Evolutionary conservation across 2,113 vertebrate species (phyloP), one percentile per base, ranked within the genome.

Genomic region (Hassar affinis): DNA sequence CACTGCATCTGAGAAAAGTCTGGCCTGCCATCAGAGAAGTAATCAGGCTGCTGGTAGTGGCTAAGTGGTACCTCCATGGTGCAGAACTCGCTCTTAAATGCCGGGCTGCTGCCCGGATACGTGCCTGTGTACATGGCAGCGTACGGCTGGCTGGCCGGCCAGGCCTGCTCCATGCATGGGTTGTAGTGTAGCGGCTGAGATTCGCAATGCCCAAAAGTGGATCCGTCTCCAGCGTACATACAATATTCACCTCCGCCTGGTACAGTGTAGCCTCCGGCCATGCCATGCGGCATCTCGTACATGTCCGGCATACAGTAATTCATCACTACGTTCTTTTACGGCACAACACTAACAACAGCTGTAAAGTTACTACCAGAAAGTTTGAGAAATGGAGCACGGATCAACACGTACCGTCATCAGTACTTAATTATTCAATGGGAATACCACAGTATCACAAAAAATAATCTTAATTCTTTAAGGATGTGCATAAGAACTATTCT

Each of bases 241-340:
- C 96, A 97, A 91, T 94, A 95, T 78, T 97, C 97, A 17, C 91
- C 91, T 61, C 93, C 86, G 62, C 94, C 90, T 89, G 95, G 96
- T 91, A 95, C 93, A 76, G 91, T 82, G 93, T 94, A 96, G 80
- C 93, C 94, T 49, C 94, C 94, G 22, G 91, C 76, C 42, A 93
- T 92, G 66, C 94, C 84, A n/a, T 96, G 94, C 87, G 94, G 94
- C 93, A 95, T 91, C 88, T 97, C 97, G 47, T 95, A 97, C 88
- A 95, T 92, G 90, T 97, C 97, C 86, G 95, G 92, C 92, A 96
- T 89, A 92, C 95, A 97, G 93, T 95, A 97, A 95, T 96, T 97
- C 97, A 98, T 98, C 90, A 45, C 81, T 45, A 11, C 22, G 5
- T 10, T 57, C 45, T 79, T 74, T 22, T n/a, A 82, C 78, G 80